Evolutionary conservation across 2,888 invertebrate species (phyloP), one percentile per base, ranked within the genome.

Genomic region (Thera obeliscata): DNA sequence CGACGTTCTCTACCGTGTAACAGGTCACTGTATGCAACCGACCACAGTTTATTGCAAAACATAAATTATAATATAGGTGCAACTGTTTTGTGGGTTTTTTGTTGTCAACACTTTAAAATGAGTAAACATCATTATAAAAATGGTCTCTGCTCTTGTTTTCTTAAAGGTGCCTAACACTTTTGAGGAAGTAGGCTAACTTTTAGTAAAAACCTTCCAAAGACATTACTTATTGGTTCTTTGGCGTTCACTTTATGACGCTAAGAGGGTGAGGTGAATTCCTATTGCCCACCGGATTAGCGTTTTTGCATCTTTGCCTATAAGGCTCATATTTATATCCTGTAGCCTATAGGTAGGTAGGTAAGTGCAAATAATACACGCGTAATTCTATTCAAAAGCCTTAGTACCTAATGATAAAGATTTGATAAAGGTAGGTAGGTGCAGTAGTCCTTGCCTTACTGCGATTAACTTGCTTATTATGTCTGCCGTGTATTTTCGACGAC

Each of bases 401-500:
- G 64, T 61, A 71, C 61, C 56, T 56, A 72, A 52, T 73, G 69
- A 66, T 73, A 70, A 68, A 65, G 76, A 69, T 63, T 67, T 43
- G 67, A 61, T 69, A 73, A 48, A n/a, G 11, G n/a, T 48, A 74
- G 72, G 22, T 22, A 22, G 1, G 22, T 22, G 22, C 22, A 22
- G 22, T 22, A 22, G 22, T 22, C 22, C 22, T 22, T 22, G 22
- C 22, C 22, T 73, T 50, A 63, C 57, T 73, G 75, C 80, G 76
- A 79, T 80, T 85, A 82, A 81, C 87, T 87, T 70, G 86, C 82
- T 84, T 87, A 11, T 22, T 22, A 22, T 22, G 22, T 74, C 71
- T 76, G 79, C 43, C 9, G 76, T 84, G 82, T 81, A 87, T 88
- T 89, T 89, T 84, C 81, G 75, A 75, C 74, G 84, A 84, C 88